These are phyloP conservation scores for Eupristina koningsbergeri DNA, from an alignment of 1,140 invertebrate species.

Conservation along the genomic window DNA sequence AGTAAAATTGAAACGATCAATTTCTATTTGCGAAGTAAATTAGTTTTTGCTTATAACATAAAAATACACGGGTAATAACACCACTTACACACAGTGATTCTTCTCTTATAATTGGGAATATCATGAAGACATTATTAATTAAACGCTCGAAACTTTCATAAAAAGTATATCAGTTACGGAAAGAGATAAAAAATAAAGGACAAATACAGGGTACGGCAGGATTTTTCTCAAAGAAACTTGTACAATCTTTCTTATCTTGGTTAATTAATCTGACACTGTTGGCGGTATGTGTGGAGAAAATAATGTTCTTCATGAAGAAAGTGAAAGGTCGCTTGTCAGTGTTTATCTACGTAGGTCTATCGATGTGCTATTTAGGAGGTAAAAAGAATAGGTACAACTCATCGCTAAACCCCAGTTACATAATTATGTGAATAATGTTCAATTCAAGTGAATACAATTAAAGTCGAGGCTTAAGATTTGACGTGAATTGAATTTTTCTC, in stretches of 20 bases:
- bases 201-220: neutral
- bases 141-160: neutral
- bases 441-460: neutral
- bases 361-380: conserved; percentile 1
- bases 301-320: neutral
- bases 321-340: conserved; percentile 27
- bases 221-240: neutral
- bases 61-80: neutral
- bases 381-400: conserved; percentile 6
- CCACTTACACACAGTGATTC: neutral
- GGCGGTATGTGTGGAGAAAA: neutral
- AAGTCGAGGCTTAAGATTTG: neutral
- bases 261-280: conserved; percentile 28
- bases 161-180: neutral
- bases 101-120: neutral
- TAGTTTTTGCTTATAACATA: no score
- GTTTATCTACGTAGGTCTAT: neutral
- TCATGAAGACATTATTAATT: neutral
- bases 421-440: neutral
- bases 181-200: conserved; percentile 2
- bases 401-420: neutral
- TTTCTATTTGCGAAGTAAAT: neutral
- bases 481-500: neutral
- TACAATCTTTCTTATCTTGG: conserved; percentile 5
- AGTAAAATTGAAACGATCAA: neutral